These are phyloP conservation scores for Danio jaintianensis DNA, from an alignment of 2,797 vertebrate genomes.

Conservation along the genomic window DNA sequence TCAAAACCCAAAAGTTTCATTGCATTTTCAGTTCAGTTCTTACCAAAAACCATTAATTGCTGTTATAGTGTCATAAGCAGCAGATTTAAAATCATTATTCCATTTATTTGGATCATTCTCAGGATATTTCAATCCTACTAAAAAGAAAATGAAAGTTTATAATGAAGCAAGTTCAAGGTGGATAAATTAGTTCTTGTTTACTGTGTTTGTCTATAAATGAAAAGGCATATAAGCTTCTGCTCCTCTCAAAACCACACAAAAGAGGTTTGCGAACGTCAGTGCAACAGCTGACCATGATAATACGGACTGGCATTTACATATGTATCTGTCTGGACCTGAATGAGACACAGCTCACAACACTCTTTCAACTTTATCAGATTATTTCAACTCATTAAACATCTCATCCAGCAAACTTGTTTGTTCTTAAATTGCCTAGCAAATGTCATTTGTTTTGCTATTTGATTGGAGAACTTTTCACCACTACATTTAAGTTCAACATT, in stretches of 20 bases:
- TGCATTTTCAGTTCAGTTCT: background rate
- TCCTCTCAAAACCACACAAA: background rate
- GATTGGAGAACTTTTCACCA: background rate
- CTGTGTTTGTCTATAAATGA: background rate
- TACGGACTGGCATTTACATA: conserved; percentile 21
- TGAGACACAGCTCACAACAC: background rate
- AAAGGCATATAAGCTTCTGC: background rate
- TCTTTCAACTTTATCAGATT: conserved; percentile 1
- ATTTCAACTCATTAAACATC: conserved; percentile 36
- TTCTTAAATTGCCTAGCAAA: conserved; percentile 21
- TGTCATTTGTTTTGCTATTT: conserved; percentile 16
- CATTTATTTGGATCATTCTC: background rate
- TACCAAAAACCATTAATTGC: background rate
- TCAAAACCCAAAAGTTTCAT: background rate
- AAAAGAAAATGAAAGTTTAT: background rate
- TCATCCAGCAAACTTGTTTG: conserved; percentile 13
- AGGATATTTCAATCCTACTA: background rate
- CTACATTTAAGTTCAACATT: background rate
- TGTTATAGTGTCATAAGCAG: background rate
- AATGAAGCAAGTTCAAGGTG: background rate
- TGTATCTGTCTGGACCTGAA: background rate
- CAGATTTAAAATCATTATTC: background rate
- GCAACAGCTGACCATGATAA: background rate
- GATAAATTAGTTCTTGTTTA: background rate
- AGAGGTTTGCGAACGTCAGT: background rate